Conservation (phyloP, 2,113 vertebrate genomes). For the Saguinus midas region DNA sequence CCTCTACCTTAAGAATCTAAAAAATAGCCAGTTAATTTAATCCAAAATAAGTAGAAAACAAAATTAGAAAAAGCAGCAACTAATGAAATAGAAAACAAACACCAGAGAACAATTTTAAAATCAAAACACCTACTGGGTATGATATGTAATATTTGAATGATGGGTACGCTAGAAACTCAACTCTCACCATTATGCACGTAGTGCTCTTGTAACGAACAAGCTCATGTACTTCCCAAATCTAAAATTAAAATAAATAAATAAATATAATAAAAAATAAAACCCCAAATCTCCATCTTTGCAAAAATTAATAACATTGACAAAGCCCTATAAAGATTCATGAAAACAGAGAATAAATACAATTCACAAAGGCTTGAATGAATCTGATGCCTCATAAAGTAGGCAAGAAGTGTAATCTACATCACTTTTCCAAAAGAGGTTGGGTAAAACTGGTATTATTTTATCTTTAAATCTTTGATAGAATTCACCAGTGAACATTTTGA, state of each 20-base stretch:
- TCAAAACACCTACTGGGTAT: background rate
- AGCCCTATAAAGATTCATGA: background rate
- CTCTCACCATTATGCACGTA: no score
- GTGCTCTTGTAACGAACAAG: no score
- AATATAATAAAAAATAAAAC: no score
- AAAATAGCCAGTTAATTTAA: background rate
- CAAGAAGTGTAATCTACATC: background rate
- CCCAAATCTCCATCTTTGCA: background rate
- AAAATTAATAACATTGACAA: background rate
- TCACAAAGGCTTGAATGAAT: no score
- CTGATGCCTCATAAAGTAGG: background rate
- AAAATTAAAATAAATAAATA: no score
- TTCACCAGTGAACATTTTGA: background rate
- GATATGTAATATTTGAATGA: no score
- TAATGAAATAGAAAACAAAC: background rate
- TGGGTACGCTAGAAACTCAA: no score
- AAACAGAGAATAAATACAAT: background rate
- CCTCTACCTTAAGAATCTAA: background rate
- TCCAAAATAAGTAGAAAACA: background rate
- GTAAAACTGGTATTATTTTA: background rate
- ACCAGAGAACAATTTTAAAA: background rate
- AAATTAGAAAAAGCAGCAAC: background rate
- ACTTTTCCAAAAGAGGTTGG: background rate
- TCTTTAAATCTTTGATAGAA: background rate
- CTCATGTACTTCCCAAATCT: no score